Evolutionary conservation across 1,140 invertebrate genomes (phyloP).

Genomic region (Marisa cornuarietis): DNA sequence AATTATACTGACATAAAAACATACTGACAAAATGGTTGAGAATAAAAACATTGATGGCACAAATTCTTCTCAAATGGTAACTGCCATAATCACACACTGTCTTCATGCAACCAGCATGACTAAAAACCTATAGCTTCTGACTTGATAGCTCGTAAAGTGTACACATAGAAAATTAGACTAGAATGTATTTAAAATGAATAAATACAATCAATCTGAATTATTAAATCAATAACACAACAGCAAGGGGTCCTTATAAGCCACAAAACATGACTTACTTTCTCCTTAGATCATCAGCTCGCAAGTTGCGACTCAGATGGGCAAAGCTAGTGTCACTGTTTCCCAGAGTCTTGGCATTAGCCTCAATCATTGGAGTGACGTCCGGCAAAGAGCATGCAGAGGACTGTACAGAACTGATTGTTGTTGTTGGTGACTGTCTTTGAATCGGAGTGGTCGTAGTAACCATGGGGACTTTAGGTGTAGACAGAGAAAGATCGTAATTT

Average conservation of each 20-base stretch:
- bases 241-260: too few relatives aligned
- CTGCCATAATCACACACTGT: too few relatives aligned
- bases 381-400: slow-evolving; percentile 47
- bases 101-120: too few relatives aligned
- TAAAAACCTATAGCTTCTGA: not conserved
- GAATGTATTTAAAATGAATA: too few relatives aligned
- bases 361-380: slow-evolving; percentile 79
- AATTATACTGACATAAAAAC: too few relatives aligned
- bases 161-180: too few relatives aligned
- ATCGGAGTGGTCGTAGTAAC: not conserved
- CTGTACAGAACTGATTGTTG: not conserved
- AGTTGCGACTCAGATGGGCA: slow-evolving; percentile 65
- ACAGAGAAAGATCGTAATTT: not conserved
- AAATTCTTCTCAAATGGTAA: too few relatives aligned
- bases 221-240: too few relatives aligned
- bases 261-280: slow-evolving; percentile 32
- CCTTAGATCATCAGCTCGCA: slow-evolving; percentile 23
- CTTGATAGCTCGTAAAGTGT: too few relatives aligned
- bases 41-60: too few relatives aligned
- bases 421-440: not conserved
- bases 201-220: too few relatives aligned
- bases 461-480: not conserved
- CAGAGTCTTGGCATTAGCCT: slow-evolving; percentile 85
- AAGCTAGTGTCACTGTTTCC: slow-evolving; percentile 83
- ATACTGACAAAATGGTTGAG: too few relatives aligned